Conservation (phyloP, 2,888 invertebrate species). For the Tenthredo mesomela region DNA sequence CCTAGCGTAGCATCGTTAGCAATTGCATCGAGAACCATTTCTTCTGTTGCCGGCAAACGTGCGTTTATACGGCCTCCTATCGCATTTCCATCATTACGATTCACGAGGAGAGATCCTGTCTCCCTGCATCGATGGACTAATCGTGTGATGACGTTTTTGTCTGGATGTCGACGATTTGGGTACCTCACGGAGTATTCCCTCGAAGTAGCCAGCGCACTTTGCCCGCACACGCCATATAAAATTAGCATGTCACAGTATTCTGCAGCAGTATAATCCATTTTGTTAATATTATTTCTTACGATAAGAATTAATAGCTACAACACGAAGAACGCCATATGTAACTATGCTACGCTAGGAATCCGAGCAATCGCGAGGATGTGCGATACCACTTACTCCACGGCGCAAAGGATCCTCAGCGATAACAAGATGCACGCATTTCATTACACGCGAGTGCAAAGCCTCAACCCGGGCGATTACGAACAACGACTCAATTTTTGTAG, state of each 20-base stretch:
- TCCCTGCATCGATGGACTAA: no score
- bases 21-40: no score
- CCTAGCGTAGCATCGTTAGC: not conserved
- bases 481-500: not conserved
- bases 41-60: no score
- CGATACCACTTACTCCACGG: not conserved
- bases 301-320: no score
- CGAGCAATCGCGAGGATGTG: not conserved
- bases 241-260: not conserved
- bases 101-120: no score
- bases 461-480: not conserved
- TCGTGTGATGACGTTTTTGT: no score
- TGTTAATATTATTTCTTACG: no score
- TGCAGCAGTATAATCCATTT: not conserved
- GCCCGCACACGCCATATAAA: not conserved
- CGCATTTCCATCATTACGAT: no score
- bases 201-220: not conserved
- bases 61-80: no score
- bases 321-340: no score
- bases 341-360: not conserved
- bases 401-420: not conserved
- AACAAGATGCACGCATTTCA: slow-evolving; percentile 24
- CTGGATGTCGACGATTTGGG: slow-evolving; percentile 42
- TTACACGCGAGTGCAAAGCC: slow-evolving; percentile 38
- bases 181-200: slow-evolving; percentile 38